Evolutionary conservation across 2,113 vertebrate species (phyloP).

Genomic region (Pogonocichla stellata): DNA sequence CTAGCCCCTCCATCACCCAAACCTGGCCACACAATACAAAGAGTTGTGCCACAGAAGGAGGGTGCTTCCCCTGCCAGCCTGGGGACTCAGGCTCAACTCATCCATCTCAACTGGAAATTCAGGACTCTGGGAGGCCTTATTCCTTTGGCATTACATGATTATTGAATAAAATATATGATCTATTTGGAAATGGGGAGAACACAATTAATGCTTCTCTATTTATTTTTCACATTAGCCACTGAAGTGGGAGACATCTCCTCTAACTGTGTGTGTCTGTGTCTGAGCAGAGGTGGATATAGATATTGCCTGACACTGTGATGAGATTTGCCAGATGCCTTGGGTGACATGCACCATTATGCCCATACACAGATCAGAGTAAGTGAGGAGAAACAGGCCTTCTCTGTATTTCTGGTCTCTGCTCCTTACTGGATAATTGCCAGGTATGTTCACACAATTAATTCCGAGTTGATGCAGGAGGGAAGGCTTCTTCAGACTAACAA

Average conservation of each 20-base stretch:
- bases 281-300: not conserved
- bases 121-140: not conserved
- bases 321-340: slow-evolving; percentile 24
- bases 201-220: not conserved
- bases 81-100: no score
- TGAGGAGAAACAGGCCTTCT: slow-evolving; percentile 48
- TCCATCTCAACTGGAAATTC: not conserved
- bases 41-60: not conserved
- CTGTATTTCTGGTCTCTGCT: slow-evolving; percentile 40
- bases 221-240: not conserved
- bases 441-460: slow-evolving; percentile 37
- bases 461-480: not conserved
- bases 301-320: slow-evolving; percentile 8
- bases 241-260: not conserved
- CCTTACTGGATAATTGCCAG: slow-evolving; percentile 42
- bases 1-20: not conserved
- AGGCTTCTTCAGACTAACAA: not conserved
- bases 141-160: not conserved
- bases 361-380: slow-evolving; percentile 6
- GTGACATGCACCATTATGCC: slow-evolving; percentile 35
- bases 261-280: not conserved
- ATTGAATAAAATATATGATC: not conserved
- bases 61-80: not conserved
- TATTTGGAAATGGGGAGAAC: not conserved
- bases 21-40: not conserved